These are phyloP conservation scores for Cartodere bifasciata DNA, from an alignment of 2,888 invertebrate species.

Conservation along the genomic window DNA sequence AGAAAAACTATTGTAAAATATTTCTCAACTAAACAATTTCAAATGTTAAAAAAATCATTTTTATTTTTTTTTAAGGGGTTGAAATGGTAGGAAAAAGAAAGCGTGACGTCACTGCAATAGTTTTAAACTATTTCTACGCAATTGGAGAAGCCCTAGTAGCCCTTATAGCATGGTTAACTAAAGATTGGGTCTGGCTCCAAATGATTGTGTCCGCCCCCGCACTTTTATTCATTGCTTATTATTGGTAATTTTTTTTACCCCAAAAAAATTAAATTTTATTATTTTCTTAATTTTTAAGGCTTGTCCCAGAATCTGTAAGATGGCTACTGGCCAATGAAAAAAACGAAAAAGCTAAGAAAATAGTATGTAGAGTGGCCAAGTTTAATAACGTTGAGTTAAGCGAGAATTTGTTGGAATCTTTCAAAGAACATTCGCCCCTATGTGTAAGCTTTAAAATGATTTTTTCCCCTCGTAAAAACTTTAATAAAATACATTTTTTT, in stretches of 20 bases:
- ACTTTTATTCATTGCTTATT: conserved; percentile 43
- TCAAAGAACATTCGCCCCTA: conserved; percentile 24
- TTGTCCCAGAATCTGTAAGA: conserved; percentile 52
- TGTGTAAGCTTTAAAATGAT: conserved; percentile 5
- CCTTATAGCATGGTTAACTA: conserved; percentile 43
- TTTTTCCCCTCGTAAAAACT: background rate
- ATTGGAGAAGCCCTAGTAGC: conserved; percentile 50
- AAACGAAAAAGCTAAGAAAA: conserved; percentile 39
- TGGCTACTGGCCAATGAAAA: conserved; percentile 48
- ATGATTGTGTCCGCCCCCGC: conserved; percentile 47
- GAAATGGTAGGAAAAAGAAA: conserved; percentile 51
- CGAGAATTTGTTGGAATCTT: conserved; percentile 32
- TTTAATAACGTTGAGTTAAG: conserved; percentile 41
- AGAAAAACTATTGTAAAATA: too few species aligned
- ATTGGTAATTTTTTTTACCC: conserved; percentile 37
- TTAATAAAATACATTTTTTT: conserved; percentile 7
- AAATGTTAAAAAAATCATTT: too few species aligned
- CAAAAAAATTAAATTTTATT: background rate
- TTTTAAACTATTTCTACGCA: conserved; percentile 51
- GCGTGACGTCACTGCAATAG: conserved; percentile 48
- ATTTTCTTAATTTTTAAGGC: conserved; percentile 25
- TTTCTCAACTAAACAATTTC: too few species aligned
- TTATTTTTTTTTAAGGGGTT: conserved; percentile 37
- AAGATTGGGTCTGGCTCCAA: conserved; percentile 47
- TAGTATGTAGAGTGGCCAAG: conserved; percentile 43